phyloP scores from a whole-genome alignment of 2,113 vertebrate species.

The Erpornis zantholeuca region DNA sequence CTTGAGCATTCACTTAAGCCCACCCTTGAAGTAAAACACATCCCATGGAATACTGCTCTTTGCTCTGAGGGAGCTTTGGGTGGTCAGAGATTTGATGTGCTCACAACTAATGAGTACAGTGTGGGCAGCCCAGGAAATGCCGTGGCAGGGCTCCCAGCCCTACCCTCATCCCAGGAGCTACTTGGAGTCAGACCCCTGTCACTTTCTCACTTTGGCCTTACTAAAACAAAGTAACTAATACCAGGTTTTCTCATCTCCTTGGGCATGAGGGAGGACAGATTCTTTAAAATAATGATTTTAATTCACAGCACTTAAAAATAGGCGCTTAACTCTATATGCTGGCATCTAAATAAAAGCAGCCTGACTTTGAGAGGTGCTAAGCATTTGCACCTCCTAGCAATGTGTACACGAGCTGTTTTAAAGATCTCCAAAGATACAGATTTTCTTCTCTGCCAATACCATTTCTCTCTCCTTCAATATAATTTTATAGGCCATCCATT shows the following conservation, averaged over 20 bases:
- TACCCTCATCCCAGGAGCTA: neutral
- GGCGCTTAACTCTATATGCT: slow-evolving; percentile 46
- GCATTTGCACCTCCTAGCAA: slow-evolving; percentile 62
- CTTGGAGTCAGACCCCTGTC: neutral
- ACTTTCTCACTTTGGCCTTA: neutral
- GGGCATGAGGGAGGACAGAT: slow-evolving; percentile 48
- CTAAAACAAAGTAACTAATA: neutral
- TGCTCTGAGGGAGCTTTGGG: neutral
- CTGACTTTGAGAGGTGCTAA: slow-evolving; percentile 66
- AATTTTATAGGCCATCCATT: slow-evolving; percentile 51
- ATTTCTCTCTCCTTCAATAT: slow-evolving; percentile 39
- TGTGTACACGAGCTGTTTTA: slow-evolving; percentile 60
- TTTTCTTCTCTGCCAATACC: slow-evolving; percentile 42
- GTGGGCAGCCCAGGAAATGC: neutral
- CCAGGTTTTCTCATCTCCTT: neutral
- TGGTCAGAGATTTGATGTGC: neutral
- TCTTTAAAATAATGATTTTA: slow-evolving; percentile 57
- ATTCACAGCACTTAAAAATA: slow-evolving; percentile 62
- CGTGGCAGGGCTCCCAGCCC: neutral
- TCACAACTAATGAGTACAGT: fast-evolving
- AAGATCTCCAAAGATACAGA: slow-evolving; percentile 62
- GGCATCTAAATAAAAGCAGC: slow-evolving; percentile 67
- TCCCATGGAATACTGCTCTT: neutral
- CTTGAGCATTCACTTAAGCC: neutral
- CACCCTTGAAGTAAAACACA: neutral